Evolutionary conservation across 2,797 vertebrate genomes (phyloP).

Genomic region (Oceanodroma leucorhoa): DNA sequence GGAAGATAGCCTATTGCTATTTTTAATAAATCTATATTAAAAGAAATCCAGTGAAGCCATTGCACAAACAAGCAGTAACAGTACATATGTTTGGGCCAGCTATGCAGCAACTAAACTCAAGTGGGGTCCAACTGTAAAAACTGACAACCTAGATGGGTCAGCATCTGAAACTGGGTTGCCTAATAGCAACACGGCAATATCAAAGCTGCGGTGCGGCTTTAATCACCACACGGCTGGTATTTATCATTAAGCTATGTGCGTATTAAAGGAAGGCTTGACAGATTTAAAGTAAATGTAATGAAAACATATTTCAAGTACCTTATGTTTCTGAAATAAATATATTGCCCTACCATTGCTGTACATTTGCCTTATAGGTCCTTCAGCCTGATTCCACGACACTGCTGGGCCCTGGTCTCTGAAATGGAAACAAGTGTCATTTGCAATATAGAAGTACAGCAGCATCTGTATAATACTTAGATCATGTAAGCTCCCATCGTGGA

Average conservation of each 20-base stretch:
- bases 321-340: not conserved
- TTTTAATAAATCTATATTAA: not conserved
- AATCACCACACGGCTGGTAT: not conserved
- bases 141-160: not conserved
- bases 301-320: not conserved
- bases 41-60: not conserved
- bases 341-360: not conserved
- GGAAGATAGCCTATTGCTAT: not conserved
- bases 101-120: not conserved
- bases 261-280: not conserved
- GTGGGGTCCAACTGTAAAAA: not conserved
- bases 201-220: not conserved
- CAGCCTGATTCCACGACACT: not conserved
- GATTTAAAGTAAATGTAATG: not conserved
- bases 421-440: not conserved
- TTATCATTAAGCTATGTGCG: not conserved
- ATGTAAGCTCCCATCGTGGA: not conserved
- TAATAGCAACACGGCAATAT: not conserved
- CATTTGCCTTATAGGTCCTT: not conserved
- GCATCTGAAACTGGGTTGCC: not conserved
- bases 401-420: not conserved
- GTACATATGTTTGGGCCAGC: not conserved
- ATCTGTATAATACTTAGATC: not conserved
- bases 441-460: not conserved
- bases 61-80: not conserved